Evolutionary conservation across 2,797 vertebrate genomes (phyloP), one percentile per base, ranked within the genome.

Genomic region (Eulemur rubriventer): DNA sequence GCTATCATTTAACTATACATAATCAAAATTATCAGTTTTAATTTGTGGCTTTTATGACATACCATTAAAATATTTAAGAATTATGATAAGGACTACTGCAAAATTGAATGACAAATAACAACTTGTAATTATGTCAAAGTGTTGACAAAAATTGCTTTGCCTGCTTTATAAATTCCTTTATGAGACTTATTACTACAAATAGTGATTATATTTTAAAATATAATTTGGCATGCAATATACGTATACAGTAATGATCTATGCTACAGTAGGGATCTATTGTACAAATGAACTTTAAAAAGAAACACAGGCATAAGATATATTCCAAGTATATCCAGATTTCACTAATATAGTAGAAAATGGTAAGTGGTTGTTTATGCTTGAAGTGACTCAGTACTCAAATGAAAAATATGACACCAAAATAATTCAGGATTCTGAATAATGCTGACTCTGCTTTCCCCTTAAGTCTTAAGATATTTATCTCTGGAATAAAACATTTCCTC

Each of bases 201-300:
- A 67, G 43, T 91, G 30, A 86, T 73, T 83, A 33, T 70, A 94
- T 91, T 95, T 96, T 91, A 11, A 87, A 96, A 57, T 61, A 76
- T 50, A 87, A 85, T 93, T 92, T 59, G 61, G 85, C 20, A 67
- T 14, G 73, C 6, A 70, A 10, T 83, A 76, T 46, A 35, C n/a
- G 12, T 16, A 81, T 83, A 28, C 11, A 76, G 35, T 91, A 69
- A 78, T n/a, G 22, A 72, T 24, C 35, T 13, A 72, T 28, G 2
- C 18, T 89, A 13, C 52, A 63, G 63, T 11, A 65, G 24, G 18
- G 17, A 52, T 86, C 26, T 75, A 8, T 50, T 78, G n/a, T 28
- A 76, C 11, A 96, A 95, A 43, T 50, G 46, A 35, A 48, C 26
- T 93, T 73, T 63, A 14, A 87, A 84, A 90, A 81, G 48, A 84